Conservation (phyloP, 2,113 vertebrate species). For the Dasypus novemcinctus region DNA sequence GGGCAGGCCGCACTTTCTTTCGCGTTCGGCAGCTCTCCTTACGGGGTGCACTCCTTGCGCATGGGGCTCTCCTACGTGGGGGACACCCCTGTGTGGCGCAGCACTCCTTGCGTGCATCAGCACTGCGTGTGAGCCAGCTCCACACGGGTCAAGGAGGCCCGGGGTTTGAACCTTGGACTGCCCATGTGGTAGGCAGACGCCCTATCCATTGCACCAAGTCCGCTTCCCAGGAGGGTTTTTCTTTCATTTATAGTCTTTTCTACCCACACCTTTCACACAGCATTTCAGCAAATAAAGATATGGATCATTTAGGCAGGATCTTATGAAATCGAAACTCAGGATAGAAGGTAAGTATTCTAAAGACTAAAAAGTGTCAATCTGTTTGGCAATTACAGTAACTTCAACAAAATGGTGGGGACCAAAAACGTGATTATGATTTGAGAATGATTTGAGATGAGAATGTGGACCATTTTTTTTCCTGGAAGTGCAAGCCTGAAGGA, state of each 20-base stretch:
- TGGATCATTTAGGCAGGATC: conserved; percentile 9
- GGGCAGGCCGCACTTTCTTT: no score
- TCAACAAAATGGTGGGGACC: neutral
- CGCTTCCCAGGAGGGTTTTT: neutral
- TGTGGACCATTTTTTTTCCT: neutral
- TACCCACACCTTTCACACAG: neutral
- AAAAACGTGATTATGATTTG: neutral
- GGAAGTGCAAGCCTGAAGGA: conserved; percentile 1
- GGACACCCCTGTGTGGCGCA: no score
- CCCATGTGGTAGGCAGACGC: no score
- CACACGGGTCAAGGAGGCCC: no score
- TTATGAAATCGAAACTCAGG: conserved; percentile 47
- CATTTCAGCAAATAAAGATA: conserved; percentile 25
- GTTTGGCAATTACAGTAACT: neutral
- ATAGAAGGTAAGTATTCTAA: neutral
- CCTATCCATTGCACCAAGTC: no score
- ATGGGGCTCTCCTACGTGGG: no score
- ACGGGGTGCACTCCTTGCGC: no score
- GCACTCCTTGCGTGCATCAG: no score
- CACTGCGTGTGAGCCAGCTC: no score
- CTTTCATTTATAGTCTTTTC: neutral
- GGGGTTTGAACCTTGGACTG: no score
- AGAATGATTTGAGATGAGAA: neutral
- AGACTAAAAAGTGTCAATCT: neutral
- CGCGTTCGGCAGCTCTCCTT: no score